Base-by-base conservation (phyloP, 2,113 vertebrate genomes). In the Sinocyclocheilus anophthalmus region DNA sequence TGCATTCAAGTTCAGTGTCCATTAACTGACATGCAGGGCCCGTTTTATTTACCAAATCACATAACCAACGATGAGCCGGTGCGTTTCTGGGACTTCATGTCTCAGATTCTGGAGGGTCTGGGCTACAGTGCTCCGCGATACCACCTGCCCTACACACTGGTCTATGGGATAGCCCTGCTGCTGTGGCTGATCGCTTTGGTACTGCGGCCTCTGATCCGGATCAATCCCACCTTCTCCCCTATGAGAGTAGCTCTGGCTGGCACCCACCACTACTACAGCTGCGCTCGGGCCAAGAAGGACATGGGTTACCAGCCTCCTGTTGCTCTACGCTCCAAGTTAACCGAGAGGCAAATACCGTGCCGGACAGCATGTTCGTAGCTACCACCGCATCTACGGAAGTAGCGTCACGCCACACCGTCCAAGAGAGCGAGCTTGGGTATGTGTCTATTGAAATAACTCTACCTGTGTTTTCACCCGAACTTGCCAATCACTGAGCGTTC, bases 11-110 rank as follows among this genome's bases (percentile, higher is more conserved):
- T 50, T 24, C 42, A 22, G 16, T 22, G 48, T 22, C 85, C 97
- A n/a, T n/a, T n/a, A n/a, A n/a, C n/a, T n/a, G n/a, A n/a, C n/a
- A n/a, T n/a, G n/a, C n/a, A n/a, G n/a, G n/a, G n/a, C n/a, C n/a
- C n/a, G n/a, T n/a, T n/a, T n/a, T n/a, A n/a, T n/a, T n/a, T n/a
- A n/a, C n/a, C n/a, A n/a, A n/a, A n/a, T n/a, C n/a, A 99, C 91
- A 98, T 99, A 92, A 99, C 98, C 88, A 99, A 99, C 0, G 98
- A 99, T 0, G 98, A 99, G 59, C 98, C 98, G 0, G 33, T 99
- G 83, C 94, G 93, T 10, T 99, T 99, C 91, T 99, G 98, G 97
- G 94, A 95, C 1, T 99, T 99, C 93, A 93, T 99, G 95, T 97
- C 97, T 18, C 95, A 96, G 12, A 91, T 99, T 88, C 91, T 99